Conservation (phyloP, 23 tunicate genomes). For the Styela clava region DNA sequence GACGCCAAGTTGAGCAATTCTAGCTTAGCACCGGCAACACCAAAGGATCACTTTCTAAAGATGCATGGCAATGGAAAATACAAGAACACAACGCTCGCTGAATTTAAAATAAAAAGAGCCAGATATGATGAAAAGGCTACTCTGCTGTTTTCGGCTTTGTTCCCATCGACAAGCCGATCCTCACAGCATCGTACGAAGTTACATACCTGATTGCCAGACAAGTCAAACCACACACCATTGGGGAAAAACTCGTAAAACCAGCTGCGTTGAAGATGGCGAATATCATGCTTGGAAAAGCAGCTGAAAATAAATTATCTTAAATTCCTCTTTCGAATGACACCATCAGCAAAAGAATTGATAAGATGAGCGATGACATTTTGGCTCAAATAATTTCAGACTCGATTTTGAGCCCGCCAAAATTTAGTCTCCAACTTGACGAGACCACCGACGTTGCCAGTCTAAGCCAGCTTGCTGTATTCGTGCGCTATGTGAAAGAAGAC, state of each 20-base stretch:
- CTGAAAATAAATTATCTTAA: slow-evolving; percentile 46
- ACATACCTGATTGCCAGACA: slow-evolving; percentile 37
- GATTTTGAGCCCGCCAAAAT: slow-evolving; percentile 36
- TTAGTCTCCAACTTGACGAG: slow-evolving; percentile 54
- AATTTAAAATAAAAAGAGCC: slow-evolving; percentile 41
- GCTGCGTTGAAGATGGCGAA: slow-evolving; percentile 32
- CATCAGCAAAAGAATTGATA: slow-evolving; percentile 34
- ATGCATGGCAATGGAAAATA: slow-evolving; percentile 43
- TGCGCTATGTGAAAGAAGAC: slow-evolving; percentile 49
- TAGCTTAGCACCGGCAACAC: slow-evolving; percentile 31
- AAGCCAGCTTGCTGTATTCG: slow-evolving; percentile 40
- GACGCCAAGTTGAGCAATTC: slow-evolving; percentile 31
- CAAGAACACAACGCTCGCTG: slow-evolving; percentile 38
- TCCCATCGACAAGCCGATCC: slow-evolving; percentile 32
- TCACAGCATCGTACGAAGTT: slow-evolving; percentile 44
- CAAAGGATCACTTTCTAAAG: slow-evolving; percentile 49
- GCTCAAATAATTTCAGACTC: slow-evolving; percentile 43
- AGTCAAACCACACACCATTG: slow-evolving; percentile 34
- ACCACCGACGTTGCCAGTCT: slow-evolving; percentile 53
- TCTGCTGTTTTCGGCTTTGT: slow-evolving; percentile 27
- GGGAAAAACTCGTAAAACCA: slow-evolving; percentile 49
- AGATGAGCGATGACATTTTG: slow-evolving; percentile 46
- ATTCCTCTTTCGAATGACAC: slow-evolving; percentile 49
- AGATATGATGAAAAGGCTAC: slow-evolving; percentile 34
- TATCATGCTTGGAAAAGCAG: slow-evolving; percentile 47